Conservation (phyloP, 2,113 vertebrate genomes). For the Mohoua ochrocephala region DNA sequence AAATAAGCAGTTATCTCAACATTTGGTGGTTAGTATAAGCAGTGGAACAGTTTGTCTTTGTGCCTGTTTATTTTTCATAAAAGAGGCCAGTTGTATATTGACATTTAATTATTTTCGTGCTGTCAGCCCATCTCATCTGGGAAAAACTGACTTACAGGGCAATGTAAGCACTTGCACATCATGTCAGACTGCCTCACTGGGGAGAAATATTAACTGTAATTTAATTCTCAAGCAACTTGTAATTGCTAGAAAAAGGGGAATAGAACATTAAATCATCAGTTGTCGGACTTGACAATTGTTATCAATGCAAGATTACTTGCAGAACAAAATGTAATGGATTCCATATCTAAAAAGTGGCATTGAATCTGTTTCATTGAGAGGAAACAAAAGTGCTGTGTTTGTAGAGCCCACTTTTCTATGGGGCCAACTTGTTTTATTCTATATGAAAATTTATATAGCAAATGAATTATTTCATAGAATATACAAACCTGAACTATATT, state of each 20-base stretch:
- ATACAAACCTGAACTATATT: not conserved
- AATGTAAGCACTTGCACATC: not conserved
- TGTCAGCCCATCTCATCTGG: slow-evolving; percentile 16
- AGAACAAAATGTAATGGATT: not conserved
- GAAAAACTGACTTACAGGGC: slow-evolving; percentile 5
- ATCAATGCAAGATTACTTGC: not conserved
- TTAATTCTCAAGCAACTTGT: slow-evolving; percentile 20
- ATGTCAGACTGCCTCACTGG: not conserved
- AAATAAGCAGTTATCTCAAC: not conserved
- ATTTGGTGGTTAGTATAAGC: not conserved
- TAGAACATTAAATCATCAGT: not conserved
- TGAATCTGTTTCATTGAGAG: not conserved
- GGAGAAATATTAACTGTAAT: slow-evolving; percentile 23
- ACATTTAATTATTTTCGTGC: slow-evolving; percentile 23
- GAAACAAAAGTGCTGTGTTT: not conserved
- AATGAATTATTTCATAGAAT: not conserved
- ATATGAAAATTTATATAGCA: not conserved
- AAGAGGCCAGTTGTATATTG: slow-evolving; percentile 17
- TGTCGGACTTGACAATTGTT: not conserved
- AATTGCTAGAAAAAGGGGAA: not conserved
- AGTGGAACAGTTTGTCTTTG: slow-evolving; percentile 25
- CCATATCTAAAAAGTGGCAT: not conserved
- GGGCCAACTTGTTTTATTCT: not conserved
- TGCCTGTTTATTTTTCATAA: slow-evolving; percentile 10
- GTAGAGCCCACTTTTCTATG: not conserved